phyloP scores from a whole-genome alignment of 2,888 invertebrate species.

The Drosophila affinis region DNA sequence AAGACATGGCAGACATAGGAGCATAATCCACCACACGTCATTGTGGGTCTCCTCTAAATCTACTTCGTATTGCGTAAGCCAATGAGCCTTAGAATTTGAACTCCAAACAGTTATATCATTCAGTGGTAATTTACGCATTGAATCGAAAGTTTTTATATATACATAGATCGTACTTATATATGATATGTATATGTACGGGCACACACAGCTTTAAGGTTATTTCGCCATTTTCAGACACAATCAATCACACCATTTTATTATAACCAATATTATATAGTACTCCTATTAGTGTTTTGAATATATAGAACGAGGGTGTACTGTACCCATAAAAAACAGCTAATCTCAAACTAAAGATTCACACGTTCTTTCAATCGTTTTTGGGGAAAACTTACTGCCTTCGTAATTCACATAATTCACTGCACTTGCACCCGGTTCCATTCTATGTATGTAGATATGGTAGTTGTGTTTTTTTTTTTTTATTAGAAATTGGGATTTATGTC shows the following conservation, averaged over 20 bases:
- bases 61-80: conserved; percentile 24
- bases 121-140: not conserved
- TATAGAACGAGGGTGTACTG: not conserved
- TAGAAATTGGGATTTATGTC: not conserved
- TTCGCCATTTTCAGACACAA: too few relatives aligned
- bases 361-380: not conserved
- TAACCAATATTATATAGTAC: too few relatives aligned
- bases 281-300: not conserved
- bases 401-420: conserved; percentile 44
- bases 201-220: not conserved
- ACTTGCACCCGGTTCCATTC: conserved; percentile 55
- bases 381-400: conserved; percentile 65
- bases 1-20: conserved; percentile 19
- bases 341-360: not conserved
- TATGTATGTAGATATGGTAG: too few relatives aligned
- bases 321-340: conserved; percentile 1
- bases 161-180: not conserved
- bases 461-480: too few relatives aligned
- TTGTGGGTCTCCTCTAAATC: conserved; percentile 23
- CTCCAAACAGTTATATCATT: conserved; percentile 14
- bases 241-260: not conserved
- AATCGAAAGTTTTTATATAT: conserved; percentile 10
- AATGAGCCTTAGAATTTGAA: conserved; percentile 25
- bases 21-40: conserved; percentile 38
- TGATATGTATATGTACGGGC: too few relatives aligned